These are phyloP conservation scores for Acronicta psi DNA, from an alignment of 2,888 invertebrate genomes.

Conservation along the genomic window DNA sequence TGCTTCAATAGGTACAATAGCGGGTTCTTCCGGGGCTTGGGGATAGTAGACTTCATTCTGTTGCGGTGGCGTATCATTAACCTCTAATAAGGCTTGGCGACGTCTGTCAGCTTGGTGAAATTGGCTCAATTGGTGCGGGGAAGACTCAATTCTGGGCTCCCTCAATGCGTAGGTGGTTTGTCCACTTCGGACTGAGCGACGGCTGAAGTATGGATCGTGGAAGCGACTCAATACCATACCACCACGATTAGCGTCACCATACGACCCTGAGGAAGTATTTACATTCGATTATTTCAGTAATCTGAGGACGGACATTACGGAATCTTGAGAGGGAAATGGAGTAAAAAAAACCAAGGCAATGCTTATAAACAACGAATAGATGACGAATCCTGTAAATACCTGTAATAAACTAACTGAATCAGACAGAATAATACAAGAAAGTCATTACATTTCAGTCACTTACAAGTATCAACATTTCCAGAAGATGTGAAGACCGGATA, in stretches of 20 bases:
- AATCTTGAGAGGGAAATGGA: too few species aligned
- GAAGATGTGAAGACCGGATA: slow-evolving; percentile 76
- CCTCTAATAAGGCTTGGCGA: slow-evolving; percentile 76
- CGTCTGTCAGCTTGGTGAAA: slow-evolving; percentile 79
- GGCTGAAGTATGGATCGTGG: slow-evolving; percentile 79
- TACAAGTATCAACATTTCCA: slow-evolving; percentile 78
- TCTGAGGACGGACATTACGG: too few species aligned
- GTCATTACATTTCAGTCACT: too few species aligned
- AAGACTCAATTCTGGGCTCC: slow-evolving; percentile 66
- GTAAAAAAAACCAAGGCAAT: too few species aligned
- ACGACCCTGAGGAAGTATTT: slow-evolving; percentile 70
- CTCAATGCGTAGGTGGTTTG: slow-evolving; percentile 80
- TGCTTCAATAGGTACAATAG: slow-evolving; percentile 63
- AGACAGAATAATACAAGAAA: background rate
- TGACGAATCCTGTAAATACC: too few species aligned
- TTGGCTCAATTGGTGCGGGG: slow-evolving; percentile 67
- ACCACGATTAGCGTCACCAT: slow-evolving; percentile 76
- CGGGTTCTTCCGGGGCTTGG: slow-evolving; percentile 64
- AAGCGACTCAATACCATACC: slow-evolving; percentile 79
- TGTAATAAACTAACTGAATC: background rate
- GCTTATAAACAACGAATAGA: too few species aligned
- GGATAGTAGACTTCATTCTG: slow-evolving; percentile 79
- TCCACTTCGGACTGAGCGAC: slow-evolving; percentile 69
- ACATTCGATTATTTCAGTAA: background rate
- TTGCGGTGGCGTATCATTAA: slow-evolving; percentile 71